Evolutionary conservation across 1,140 invertebrate genomes (phyloP).

Genomic region (Lysiphlebus fabarum): DNA sequence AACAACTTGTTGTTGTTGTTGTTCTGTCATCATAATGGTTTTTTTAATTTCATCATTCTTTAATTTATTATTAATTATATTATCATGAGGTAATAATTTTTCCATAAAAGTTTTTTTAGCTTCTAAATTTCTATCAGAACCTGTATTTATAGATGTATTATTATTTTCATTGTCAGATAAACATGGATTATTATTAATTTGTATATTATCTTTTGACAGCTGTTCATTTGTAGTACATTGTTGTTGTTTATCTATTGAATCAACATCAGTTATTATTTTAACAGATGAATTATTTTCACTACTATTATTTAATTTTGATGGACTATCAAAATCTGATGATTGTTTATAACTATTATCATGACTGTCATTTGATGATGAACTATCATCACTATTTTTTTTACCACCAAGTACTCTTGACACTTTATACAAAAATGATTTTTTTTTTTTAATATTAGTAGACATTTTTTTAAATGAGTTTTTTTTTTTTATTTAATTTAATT

Average conservation of each 20-base stretch:
- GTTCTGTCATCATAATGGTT: no score
- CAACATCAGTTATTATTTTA: neutral
- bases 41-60: no score
- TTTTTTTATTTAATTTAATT: neutral
- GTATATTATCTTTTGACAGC: neutral
- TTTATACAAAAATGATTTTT: conserved; percentile 32
- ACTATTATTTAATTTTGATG: no score
- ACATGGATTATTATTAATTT: conserved; percentile 1
- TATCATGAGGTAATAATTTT: neutral
- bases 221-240: no score
- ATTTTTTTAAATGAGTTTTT: neutral
- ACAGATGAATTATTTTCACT: neutral
- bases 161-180: neutral
- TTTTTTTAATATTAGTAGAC: conserved; percentile 11
- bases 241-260: neutral
- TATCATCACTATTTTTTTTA: conserved; percentile 20
- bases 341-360: neutral
- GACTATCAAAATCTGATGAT: neutral
- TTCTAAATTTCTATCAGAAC: conserved; percentile 31
- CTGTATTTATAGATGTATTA: conserved; percentile 11
- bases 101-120: conserved; percentile 23
- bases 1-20: no score
- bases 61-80: no score
- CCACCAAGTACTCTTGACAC: conserved; percentile 25
- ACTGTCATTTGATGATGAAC: conserved; percentile 5